Evolutionary conservation across 1,140 invertebrate species (phyloP).

Genomic region (Cryptotermes secundus): DNA sequence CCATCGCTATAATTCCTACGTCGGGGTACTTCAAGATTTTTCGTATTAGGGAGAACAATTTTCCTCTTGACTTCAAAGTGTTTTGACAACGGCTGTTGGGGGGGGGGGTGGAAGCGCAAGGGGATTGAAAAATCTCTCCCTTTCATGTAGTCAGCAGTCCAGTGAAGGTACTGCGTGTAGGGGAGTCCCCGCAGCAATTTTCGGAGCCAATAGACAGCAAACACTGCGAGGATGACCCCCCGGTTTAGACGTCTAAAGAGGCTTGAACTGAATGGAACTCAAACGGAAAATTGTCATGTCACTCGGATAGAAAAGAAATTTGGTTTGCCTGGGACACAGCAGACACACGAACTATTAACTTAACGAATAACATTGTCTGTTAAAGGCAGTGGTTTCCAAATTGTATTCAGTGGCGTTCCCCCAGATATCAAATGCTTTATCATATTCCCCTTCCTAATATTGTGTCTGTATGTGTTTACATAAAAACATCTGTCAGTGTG

Average conservation of each 20-base stretch:
- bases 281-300: constrained; percentile 8
- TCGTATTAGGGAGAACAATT: neutral
- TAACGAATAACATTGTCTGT: too few relatives aligned
- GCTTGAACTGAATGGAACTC: neutral
- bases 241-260: neutral
- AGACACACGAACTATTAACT: too few relatives aligned
- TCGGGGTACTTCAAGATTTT: neutral
- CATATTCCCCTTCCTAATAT: too few relatives aligned
- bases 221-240: neutral
- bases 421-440: too few relatives aligned
- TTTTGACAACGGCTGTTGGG: neutral
- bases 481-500: too few relatives aligned
- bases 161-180: neutral
- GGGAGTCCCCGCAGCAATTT: neutral
- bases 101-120: neutral
- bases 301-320: constrained; percentile 15
- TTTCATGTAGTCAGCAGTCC: constrained; percentile 2
- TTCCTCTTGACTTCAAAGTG: constrained; percentile 19
- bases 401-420: too few relatives aligned
- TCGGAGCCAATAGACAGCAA: constrained; percentile 5
- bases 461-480: too few relatives aligned
- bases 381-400: too few relatives aligned
- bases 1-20: neutral
- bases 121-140: constrained; percentile 1
- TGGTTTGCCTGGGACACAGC: neutral